These are phyloP conservation scores for Neria commutata DNA, from an alignment of 2,888 invertebrate species.

Conservation along the genomic window DNA sequence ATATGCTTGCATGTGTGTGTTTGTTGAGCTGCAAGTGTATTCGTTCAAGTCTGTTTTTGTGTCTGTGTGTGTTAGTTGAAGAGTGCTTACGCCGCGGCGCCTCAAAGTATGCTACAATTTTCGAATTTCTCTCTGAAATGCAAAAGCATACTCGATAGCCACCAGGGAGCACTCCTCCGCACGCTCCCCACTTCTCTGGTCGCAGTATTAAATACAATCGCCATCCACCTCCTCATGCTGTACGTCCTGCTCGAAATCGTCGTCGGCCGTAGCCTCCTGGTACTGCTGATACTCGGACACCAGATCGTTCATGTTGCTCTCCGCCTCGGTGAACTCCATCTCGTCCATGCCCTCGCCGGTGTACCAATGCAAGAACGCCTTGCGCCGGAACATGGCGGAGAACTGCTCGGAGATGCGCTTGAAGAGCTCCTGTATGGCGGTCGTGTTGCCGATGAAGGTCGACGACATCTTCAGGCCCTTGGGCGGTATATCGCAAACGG, in stretches of 20 bases:
- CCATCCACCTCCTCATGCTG: slow-evolving; percentile 67
- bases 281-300: slow-evolving; percentile 93
- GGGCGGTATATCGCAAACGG: slow-evolving; percentile 82
- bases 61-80: slow-evolving; percentile 11
- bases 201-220: slow-evolving; percentile 61
- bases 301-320: slow-evolving; percentile 92
- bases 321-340: too few species aligned
- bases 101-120: slow-evolving; percentile 46
- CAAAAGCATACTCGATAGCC: slow-evolving; percentile 40
- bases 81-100: slow-evolving; percentile 14
- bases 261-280: slow-evolving; percentile 88
- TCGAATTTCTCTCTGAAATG: slow-evolving; percentile 40
- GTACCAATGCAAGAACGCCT: slow-evolving; percentile 83
- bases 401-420: slow-evolving; percentile 76
- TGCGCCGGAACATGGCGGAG: slow-evolving; percentile 79
- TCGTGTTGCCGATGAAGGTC: slow-evolving; percentile 79
- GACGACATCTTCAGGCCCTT: slow-evolving; percentile 78
- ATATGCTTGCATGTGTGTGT: slow-evolving; percentile 22
- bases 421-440: slow-evolving; percentile 77
- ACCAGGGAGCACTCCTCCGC: slow-evolving; percentile 35
- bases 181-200: slow-evolving; percentile 54
- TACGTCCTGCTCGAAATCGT: slow-evolving; percentile 85
- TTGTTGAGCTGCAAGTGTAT: not conserved
- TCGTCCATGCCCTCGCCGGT: slow-evolving; percentile 97
- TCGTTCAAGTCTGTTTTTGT: not conserved